Percentiles rank a stretch among this genome's conserved stretches.
These are phyloP conservation scores for Popillia japonica DNA, from an alignment of 1,140 invertebrate genomes.

Conservation along the genomic window DNA sequence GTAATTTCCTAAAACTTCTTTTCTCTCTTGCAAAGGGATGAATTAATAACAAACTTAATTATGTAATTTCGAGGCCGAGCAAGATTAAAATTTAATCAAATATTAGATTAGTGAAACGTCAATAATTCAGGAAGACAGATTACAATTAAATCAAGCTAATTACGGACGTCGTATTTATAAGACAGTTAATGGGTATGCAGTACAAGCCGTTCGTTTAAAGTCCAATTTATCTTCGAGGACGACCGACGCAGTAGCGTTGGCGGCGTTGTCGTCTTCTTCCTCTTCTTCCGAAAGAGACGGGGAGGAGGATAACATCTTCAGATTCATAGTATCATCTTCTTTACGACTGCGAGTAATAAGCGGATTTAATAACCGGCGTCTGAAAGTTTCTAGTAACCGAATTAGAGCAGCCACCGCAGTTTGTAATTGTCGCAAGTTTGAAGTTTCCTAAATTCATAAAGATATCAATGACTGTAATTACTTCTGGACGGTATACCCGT, in stretches of 20 bases:
- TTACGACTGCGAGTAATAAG: slow-evolving; percentile 39
- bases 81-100: slow-evolving; percentile 30
- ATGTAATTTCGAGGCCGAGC: slow-evolving; percentile 3
- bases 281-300: no score
- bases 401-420: slow-evolving; percentile 43
- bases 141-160: slow-evolving; percentile 36
- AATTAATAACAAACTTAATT: slow-evolving; percentile 35
- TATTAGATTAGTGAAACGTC: slow-evolving; percentile 28
- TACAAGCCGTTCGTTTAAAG: slow-evolving; percentile 32
- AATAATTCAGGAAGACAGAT: slow-evolving; percentile 32
- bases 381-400: slow-evolving; percentile 46
- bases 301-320: neutral
- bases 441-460: slow-evolving; percentile 52
- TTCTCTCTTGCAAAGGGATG: neutral
- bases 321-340: slow-evolving; percentile 32
- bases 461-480: slow-evolving; percentile 52
- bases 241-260: neutral
- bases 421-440: slow-evolving; percentile 47
- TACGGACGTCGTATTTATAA: slow-evolving; percentile 31
- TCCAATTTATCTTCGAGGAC: slow-evolving; percentile 36
- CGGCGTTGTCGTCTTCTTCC: neutral
- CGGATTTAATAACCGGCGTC: slow-evolving; percentile 42
- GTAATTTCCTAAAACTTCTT: slow-evolving; percentile 9
- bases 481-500: slow-evolving; percentile 35
- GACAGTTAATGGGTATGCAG: slow-evolving; percentile 35